Base-by-base conservation (phyloP, 2,113 vertebrate species). In the Macrotis lagotis region DNA sequence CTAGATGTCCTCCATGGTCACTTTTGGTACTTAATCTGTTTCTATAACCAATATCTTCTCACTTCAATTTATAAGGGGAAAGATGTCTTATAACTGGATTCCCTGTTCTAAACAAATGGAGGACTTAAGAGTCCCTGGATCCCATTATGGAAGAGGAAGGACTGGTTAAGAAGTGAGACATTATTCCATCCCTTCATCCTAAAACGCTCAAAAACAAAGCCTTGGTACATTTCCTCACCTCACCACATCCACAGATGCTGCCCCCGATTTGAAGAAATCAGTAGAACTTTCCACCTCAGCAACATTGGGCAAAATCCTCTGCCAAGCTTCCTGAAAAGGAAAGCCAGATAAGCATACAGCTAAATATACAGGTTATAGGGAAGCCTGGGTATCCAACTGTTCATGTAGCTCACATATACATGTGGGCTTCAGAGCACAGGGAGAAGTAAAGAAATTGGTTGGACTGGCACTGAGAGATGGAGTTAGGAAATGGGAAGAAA, bases 181-280 rank as follows among this genome's bases (percentile, higher is more conserved):
- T n/a, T 74, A 74, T 44, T 83, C 6, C 66, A 83, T n/a, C 12
- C 59, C 31, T 28, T 44, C 66, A 83, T n/a, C 16, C 66, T 16
- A 44, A 74, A 83, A n/a, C 37, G 5, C 1, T 83, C 66, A 14
- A 44, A 83, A 83, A 19, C 6, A 83, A 83, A 83, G 37, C 19
- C 66, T 83, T 24, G 88, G 48, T 1, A 3, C 22, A 2, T 3
- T 48, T 25, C 2, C 8, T 51, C 89, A 99, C 99, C 99, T 99
- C 90, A 99, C 99, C 9, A 99, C 99, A 49, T 99, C 99, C 99
- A 99, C 99, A 0, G 99, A 99, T 0, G 98, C 99, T 10, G 99
- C 99, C 48, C 99, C 99, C 0, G 99, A 99, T 97, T 99, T 99
- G 97, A 99, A 99, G 97, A 99, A 99, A 94, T 99, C 99, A 0